phyloP scores from a whole-genome alignment of 2,113 vertebrate species.

The Hippocampus abdominalis region DNA sequence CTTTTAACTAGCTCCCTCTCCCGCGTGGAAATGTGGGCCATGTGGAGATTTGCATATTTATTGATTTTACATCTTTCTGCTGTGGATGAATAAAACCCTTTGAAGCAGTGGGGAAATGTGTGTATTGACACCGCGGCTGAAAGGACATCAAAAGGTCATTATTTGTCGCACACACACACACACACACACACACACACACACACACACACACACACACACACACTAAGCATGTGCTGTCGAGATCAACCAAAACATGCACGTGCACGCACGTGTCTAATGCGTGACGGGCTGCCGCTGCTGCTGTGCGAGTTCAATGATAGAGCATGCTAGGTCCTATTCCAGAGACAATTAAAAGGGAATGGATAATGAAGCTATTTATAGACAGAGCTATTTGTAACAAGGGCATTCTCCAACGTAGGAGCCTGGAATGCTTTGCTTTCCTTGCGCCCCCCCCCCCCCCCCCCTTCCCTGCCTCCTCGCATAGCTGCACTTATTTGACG shows the following conservation, averaged over 20 bases:
- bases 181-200: constrained; percentile 17
- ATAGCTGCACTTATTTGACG: not conserved
- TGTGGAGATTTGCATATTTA: not conserved
- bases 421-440: constrained; percentile 38
- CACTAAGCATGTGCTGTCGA: constrained; percentile 24
- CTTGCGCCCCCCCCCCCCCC: not conserved
- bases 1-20: constrained; percentile 1
- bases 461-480: constrained; percentile 19
- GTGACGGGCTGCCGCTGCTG: constrained; percentile 28
- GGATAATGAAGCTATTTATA: constrained; percentile 73
- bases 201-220: constrained; percentile 16
- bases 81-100: not conserved
- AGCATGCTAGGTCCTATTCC: constrained; percentile 41
- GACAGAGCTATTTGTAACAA: constrained; percentile 68
- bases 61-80: not conserved
- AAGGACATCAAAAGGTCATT: constrained; percentile 4
- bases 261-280: constrained; percentile 19
- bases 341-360: constrained; percentile 70
- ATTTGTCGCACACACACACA: constrained; percentile 11
- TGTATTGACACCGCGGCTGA: constrained; percentile 1
- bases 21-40: not conserved
- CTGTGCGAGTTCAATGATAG: constrained; percentile 57
- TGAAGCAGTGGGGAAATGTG: not conserved
- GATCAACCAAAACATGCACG: not conserved
- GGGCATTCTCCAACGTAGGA: constrained; percentile 55